Conservation (phyloP, 2,888 invertebrate genomes). For the Harpalus rufipes region DNA sequence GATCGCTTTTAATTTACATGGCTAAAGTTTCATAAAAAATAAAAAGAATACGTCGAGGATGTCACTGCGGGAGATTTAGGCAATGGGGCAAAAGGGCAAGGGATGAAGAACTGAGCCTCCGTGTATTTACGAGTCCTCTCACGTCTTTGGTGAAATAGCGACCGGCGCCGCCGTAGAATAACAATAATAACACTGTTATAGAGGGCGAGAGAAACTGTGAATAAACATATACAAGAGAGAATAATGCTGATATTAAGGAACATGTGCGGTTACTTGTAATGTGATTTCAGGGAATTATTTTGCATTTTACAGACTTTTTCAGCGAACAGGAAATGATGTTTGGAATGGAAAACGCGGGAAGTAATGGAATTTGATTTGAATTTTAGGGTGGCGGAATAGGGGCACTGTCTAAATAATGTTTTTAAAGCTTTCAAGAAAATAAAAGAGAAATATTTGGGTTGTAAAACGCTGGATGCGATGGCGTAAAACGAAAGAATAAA, state of each 20-base stretch:
- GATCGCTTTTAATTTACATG: no score
- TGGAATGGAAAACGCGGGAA: conserved; percentile 4
- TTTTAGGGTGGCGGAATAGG: conserved; percentile 13
- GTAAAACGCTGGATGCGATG: neutral
- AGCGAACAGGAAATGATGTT: conserved; percentile 9
- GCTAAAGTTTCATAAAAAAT: no score
- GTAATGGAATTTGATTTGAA: conserved; percentile 36
- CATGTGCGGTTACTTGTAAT: conserved; percentile 46
- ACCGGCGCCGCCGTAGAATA: conserved; percentile 48
- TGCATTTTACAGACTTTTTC: conserved; percentile 27
- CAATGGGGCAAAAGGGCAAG: neutral
- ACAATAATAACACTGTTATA: conserved; percentile 61
- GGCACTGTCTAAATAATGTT: conserved; percentile 19
- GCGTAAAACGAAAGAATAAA: neutral
- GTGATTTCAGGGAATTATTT: conserved; percentile 43
- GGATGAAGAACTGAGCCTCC: neutral
- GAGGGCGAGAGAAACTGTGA: conserved; percentile 25
- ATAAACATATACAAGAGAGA: conserved; percentile 48
- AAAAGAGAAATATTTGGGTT: conserved; percentile 10
- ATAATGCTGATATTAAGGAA: conserved; percentile 39
- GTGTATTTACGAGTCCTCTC: conserved; percentile 39
- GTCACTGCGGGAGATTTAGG: neutral
- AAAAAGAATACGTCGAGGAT: no score
- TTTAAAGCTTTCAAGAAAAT: conserved; percentile 16
- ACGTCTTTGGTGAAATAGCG: conserved; percentile 62